Evolutionary conservation across 92 coral and sea anemone species (phyloP).

Genomic region (Porites divaricata): DNA sequence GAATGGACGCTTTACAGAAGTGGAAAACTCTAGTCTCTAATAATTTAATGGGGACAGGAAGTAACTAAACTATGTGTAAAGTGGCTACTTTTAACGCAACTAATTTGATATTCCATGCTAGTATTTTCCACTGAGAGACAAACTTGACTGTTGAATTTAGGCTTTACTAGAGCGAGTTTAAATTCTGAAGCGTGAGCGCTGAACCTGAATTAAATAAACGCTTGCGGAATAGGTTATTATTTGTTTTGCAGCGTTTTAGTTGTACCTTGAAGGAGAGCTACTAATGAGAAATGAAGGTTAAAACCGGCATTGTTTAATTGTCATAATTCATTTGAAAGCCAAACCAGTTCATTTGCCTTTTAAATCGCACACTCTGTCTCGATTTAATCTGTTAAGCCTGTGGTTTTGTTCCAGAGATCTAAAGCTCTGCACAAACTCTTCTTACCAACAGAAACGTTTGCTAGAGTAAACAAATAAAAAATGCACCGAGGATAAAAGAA

Average conservation of each 20-base stretch:
- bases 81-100: neutral
- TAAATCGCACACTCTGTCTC: conserved; percentile 18
- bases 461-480: conserved; percentile 13
- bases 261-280: neutral
- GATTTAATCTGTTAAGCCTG: conserved; percentile 7
- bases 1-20: neutral
- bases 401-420: conserved; percentile 21
- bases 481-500: neutral
- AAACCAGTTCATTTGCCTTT: conserved; percentile 11
- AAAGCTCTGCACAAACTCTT: neutral
- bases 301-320: neutral
- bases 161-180: neutral
- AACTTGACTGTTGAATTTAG: neutral
- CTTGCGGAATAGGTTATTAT: neutral
- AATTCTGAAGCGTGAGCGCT: neutral
- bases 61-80: neutral
- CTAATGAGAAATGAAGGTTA: neutral
- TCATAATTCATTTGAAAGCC: conserved; percentile 12
- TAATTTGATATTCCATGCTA: neutral
- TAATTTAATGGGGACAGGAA: neutral
- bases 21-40: neutral
- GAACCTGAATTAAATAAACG: neutral
- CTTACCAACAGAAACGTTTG: conserved; percentile 5
- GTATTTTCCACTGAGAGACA: neutral
- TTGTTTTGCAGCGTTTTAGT: neutral